These are phyloP conservation scores for Orthosia cruda DNA, from an alignment of 2,888 invertebrate genomes.

Conservation along the genomic window DNA sequence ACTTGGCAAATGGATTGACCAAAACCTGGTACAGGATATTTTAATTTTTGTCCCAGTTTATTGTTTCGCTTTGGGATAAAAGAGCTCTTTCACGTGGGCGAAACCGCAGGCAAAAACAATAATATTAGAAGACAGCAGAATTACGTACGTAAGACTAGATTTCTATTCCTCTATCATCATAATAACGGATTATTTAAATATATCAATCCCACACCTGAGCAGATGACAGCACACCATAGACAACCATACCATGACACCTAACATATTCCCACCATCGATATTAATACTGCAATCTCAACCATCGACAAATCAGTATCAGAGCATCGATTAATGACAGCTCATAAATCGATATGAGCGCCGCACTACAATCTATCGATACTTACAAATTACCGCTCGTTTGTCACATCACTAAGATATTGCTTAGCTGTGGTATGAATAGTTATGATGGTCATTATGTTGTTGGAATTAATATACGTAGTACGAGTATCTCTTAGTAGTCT, in stretches of 20 bases:
- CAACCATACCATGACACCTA: conserved; percentile 24
- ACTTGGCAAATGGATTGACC: too few species aligned
- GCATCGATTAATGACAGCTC: conserved; percentile 66
- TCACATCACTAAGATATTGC: conserved; percentile 60
- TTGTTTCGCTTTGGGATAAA: too few species aligned
- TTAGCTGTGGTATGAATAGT: conserved; percentile 24
- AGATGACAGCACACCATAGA: conserved; percentile 18
- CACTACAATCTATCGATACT: conserved; percentile 68
- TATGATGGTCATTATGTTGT: background rate
- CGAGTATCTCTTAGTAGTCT: too few species aligned
- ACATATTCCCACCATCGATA: conserved; percentile 56
- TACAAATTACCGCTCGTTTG: conserved; percentile 67
- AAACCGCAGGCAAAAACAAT: too few species aligned
- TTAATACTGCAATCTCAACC: conserved; percentile 59
- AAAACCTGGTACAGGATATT: too few species aligned
- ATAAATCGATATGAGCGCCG: conserved; percentile 62
- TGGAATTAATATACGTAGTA: conserved; percentile 29
- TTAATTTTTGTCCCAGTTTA: too few species aligned
- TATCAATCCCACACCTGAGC: background rate
- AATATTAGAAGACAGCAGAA: background rate
- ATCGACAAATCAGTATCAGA: conserved; percentile 63
- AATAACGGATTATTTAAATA: background rate
- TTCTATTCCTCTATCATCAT: background rate
- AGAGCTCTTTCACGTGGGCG: too few species aligned
- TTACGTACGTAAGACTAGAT: background rate